Percentiles rank a stretch among this genome's conserved stretches.
phyloP scores from a whole-genome alignment of 2,113 vertebrate species.

The Oncorhynchus mykiss region DNA sequence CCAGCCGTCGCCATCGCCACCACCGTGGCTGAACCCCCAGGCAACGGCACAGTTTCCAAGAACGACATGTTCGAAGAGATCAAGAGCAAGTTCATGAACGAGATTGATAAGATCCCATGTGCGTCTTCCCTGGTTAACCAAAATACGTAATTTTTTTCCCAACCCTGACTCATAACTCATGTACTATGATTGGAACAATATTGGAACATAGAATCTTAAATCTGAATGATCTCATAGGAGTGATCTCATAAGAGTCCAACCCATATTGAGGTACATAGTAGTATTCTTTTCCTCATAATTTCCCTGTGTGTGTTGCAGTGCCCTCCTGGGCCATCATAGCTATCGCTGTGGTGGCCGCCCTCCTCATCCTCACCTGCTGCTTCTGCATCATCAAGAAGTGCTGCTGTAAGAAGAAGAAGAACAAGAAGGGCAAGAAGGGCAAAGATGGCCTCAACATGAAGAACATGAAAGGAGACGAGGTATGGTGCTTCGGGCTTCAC shows the following conservation, averaged over 20 bases:
- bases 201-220: too few species aligned
- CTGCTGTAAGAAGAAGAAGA: slow-evolving; percentile 99
- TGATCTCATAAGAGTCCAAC: too few species aligned
- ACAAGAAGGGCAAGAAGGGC: slow-evolving; percentile 95
- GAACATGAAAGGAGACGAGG: slow-evolving; percentile 89
- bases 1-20: slow-evolving; percentile 53
- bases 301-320: slow-evolving; percentile 71
- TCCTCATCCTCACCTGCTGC: slow-evolving; percentile 94
- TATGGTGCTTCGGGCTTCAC: slow-evolving; percentile 45
- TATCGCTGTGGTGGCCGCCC: slow-evolving; percentile 87
- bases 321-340: slow-evolving; percentile 95
- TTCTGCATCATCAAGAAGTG: slow-evolving; percentile 99
- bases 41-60: slow-evolving; percentile 76
- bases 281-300: too few species aligned
- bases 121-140: slow-evolving; percentile 58
- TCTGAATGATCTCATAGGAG: too few species aligned
- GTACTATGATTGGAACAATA: too few species aligned
- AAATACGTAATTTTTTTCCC: neutral
- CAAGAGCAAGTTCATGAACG: slow-evolving; percentile 91
- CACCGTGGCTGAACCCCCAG: slow-evolving; percentile 70
- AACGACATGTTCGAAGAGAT: slow-evolving; percentile 87
- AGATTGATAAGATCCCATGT: slow-evolving; percentile 93
- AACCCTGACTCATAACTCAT: neutral
- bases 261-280: too few species aligned
- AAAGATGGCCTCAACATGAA: slow-evolving; percentile 95